Percentiles rank a stretch among this genome's conserved stretches.
phyloP scores from a whole-genome alignment of 2,113 vertebrate genomes.

The Ellobius talpinus region DNA sequence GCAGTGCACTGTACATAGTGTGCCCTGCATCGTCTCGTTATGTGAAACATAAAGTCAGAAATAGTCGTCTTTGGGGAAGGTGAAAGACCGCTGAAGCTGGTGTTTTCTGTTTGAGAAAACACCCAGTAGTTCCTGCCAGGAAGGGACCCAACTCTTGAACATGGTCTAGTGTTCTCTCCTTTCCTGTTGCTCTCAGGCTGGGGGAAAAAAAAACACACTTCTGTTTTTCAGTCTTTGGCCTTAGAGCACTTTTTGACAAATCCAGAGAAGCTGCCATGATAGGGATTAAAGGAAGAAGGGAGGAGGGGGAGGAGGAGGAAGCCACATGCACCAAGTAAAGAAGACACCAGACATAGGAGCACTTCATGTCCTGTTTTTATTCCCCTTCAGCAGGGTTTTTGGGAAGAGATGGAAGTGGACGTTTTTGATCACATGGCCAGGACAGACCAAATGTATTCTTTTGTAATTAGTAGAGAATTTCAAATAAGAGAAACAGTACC shows the following conservation, averaged over 20 bases:
- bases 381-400: background rate
- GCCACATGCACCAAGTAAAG: background rate
- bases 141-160: constrained; percentile 36
- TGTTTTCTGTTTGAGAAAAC: constrained; percentile 29
- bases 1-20: background rate
- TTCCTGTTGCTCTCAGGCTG: constrained; percentile 32
- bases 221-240: background rate
- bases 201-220: constrained; percentile 13
- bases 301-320: background rate
- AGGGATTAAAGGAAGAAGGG: background rate
- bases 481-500: constrained; percentile 50
- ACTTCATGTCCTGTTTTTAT: background rate
- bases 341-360: background rate
- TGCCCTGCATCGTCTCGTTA: background rate
- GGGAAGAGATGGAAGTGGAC: background rate
- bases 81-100: background rate
- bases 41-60: background rate
- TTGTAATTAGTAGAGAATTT: constrained; percentile 51
- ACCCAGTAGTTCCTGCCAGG: constrained; percentile 27
- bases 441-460: constrained; percentile 44
- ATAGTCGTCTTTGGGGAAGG: background rate
- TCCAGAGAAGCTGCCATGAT: background rate
- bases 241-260: constrained; percentile 6
- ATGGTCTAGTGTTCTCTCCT: background rate
- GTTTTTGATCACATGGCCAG: background rate